Evolutionary conservation across 2,888 invertebrate species (phyloP), one percentile per base, ranked within the genome.

Genomic region (Ephialtes manifestator): DNA sequence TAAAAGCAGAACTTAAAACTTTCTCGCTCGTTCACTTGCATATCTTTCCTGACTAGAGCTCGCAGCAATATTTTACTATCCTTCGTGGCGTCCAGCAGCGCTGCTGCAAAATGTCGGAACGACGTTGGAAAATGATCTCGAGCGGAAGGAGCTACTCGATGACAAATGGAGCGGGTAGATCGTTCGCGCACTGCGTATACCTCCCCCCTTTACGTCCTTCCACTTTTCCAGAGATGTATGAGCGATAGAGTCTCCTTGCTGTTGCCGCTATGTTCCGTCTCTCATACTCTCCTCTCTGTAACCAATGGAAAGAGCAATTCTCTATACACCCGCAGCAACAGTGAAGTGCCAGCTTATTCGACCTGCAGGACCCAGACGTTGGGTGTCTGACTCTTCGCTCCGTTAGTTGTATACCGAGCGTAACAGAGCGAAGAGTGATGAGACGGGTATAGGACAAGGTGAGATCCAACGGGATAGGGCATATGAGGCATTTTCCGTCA

Each of bases 131-230:
- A 89, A 88, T 88, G 89, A 89, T 88, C 81, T 82, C 83, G 84
- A 86, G 87, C 70, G 75, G 81, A 81, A 76, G 71, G 63, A 75
- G 35, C 53, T 76, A 86, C 86, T 87, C 87, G 88, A 90, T 90
- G 89, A 90, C 89, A 88, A 89, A 90, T 90, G 88, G 88, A 88
- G 88, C 83, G 24, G 65, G 60, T 48, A 67, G 58, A 63, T 67
- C 58, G 72, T 74, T 58, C 60, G 18, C 51, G 51, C 70, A 48
- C 48, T 48, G 51, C 51, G 51, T 71, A 71, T 39, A 71, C 35
- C 51, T 53, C 3, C 65, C 46, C 39, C 39, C 58, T 48, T 55
- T 48, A 31, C 72, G 48, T 83, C 68, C 51, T 15, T 58, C 51
- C 60, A 48, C 43, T 68, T 51, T 55, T 35, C 43, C 15, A 48